Base-by-base conservation (phyloP, 2,797 vertebrate species). In the Pempheris klunzingeri region DNA sequence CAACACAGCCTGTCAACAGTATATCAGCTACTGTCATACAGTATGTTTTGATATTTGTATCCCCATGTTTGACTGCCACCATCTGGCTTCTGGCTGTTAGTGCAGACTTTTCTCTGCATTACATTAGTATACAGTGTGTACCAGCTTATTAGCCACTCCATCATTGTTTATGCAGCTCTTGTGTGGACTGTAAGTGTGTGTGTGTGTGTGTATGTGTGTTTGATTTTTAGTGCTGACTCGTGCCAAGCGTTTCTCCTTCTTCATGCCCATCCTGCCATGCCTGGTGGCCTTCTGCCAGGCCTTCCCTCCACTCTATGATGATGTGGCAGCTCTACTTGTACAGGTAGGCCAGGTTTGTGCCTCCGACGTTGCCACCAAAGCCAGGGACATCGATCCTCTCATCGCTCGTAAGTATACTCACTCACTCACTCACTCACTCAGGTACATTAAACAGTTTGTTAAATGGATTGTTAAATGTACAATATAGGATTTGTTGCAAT, bases 281-380 rank as follows among this genome's bases (percentile, higher is more conserved):
- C 89, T 99, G 95, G 97, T 98, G 82, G 96, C 97, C 0, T 98
- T 99, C 93, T 99, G 98, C 87, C 96, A 97, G 94, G 97, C 98
- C 32, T 99, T 99, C 81, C 98, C 98, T 60, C 98, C 98, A 0
- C 92, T 99, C 0, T 99, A 99, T 7, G 98, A 99, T 47, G 98
- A 99, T 32, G 96, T 98, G 36, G 96, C 98, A 82, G 96, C 97
- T 75, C 93, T 99, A 80, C 90, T 99, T 20, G 96, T 98, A 57
- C 98, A 99, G 55, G 96, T 98, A 79, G 98, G 97, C 10, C 98
- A 99, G 78, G 98, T 99, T 14, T 99, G 97, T 90, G 97, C 98
- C 58, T 98, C 98, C 1, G 97, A 99, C 28, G 98, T 98, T 28
- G 96, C 97, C 82, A 97, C 97, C 0, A 97, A 98, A 90, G 96